Evolutionary conservation across 2,888 invertebrate species (phyloP).

Genomic region (Ectemnius lituratus): DNA sequence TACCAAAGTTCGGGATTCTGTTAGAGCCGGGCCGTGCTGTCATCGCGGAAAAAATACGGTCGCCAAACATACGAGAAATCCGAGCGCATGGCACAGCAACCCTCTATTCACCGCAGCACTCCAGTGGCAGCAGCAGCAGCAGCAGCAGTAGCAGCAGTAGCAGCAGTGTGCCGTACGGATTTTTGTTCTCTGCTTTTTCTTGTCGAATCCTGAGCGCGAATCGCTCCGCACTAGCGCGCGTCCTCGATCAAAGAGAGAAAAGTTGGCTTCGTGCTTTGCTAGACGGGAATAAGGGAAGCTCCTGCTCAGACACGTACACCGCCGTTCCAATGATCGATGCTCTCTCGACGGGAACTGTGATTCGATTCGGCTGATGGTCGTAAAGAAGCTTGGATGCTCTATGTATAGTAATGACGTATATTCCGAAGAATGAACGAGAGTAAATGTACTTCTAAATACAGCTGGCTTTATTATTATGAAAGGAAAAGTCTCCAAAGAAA

Average conservation of each 20-base stretch:
- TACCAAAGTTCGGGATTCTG: slow-evolving; percentile 69
- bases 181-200: slow-evolving; percentile 31
- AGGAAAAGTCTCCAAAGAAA: too few species aligned
- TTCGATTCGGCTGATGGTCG: too few species aligned
- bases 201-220: slow-evolving; percentile 12
- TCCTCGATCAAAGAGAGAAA: neutral
- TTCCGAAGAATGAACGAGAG: too few species aligned
- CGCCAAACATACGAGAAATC: slow-evolving; percentile 62
- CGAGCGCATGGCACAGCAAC: slow-evolving; percentile 31
- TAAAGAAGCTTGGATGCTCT: too few species aligned
- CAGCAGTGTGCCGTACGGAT: neutral
- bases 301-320: slow-evolving; percentile 12
- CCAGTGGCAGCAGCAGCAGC: slow-evolving; percentile 7
- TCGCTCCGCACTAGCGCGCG: slow-evolving; percentile 11
- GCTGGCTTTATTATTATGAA: too few species aligned
- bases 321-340: slow-evolving; percentile 23
- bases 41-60: slow-evolving; percentile 66
- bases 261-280: slow-evolving; percentile 10
- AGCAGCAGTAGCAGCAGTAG: neutral
- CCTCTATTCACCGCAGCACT: slow-evolving; percentile 51
- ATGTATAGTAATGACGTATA: too few species aligned
- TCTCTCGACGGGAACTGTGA: neutral
- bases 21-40: slow-evolving; percentile 60
- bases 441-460: too few species aligned
- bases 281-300: too few species aligned